Evolutionary conservation across 2,888 invertebrate genomes (phyloP), one percentile per base, ranked within the genome.

Genomic region (Eurytoma californica): DNA sequence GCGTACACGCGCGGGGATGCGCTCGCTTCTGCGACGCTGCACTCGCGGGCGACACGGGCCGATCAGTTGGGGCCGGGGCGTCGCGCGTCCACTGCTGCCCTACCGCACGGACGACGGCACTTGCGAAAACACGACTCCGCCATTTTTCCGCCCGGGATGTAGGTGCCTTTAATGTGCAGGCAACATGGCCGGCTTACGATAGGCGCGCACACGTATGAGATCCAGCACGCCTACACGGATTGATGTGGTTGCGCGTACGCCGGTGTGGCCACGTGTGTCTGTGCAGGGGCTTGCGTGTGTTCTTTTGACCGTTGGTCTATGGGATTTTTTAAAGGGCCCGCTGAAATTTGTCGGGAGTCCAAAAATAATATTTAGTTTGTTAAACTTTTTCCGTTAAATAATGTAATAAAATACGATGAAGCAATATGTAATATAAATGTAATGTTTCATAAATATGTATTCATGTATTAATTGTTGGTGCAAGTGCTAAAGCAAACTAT

Each of bases 81-180:
- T 82, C 77, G 80, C 80, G 81, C 82, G 60, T 47, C 63, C 57
- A 79, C 70, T 81, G 76, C 84, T 66, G 53, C n/a, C n/a, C 14
- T 53, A 53, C 16, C 53, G n/a, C n/a, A 77, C 58, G 49, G 49
- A 51, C 49, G 24, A 30, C 47, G 12, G 57, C 60, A 82, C 78
- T 85, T 84, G 84, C 84, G 83, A 87, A 86, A 86, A 86, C 85
- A 87, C 85, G 83, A 81, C 72, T 88, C 87, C 85, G 89, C 89
- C 89, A 89, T 89, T 85, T 89, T 88, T 89, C 81, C 16, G 72
- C 39, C 72, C 72, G 24, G 67, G 67, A 39, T 28, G 24, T 20
- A 72, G 51, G 39, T 39, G 39, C 39, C 39, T 9, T 9, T n/a
- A 18, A 68, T 70, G 60, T 18, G 57, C 60, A 60, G 24, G 65